These are phyloP conservation scores for Dicrurus megarhynchus DNA, from an alignment of 2,113 vertebrate genomes.

Conservation along the genomic window DNA sequence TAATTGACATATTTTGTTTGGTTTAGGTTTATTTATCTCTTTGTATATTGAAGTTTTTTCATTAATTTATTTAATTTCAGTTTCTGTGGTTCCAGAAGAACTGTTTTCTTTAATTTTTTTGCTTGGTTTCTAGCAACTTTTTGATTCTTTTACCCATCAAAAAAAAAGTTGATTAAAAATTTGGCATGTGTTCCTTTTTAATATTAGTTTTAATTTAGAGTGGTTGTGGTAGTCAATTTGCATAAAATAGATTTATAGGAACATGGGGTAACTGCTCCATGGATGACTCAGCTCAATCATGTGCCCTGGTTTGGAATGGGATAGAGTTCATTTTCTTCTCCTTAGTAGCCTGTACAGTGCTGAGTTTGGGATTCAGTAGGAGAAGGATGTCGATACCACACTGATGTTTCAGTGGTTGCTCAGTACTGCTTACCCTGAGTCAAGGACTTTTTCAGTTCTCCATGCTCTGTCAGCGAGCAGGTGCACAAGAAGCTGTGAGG, in stretches of 20 bases:
- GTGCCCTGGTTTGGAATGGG: background rate
- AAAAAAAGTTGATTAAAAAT: background rate
- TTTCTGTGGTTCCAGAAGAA: background rate
- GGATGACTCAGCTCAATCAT: background rate
- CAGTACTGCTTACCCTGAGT: background rate
- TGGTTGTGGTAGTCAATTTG: background rate
- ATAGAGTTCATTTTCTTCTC: background rate
- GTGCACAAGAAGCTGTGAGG: background rate
- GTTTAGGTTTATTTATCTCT: background rate
- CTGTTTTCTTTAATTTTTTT: background rate
- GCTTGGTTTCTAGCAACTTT: background rate
- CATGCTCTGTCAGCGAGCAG: background rate
- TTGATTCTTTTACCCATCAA: background rate
- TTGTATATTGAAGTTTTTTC: background rate
- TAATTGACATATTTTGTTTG: accelerated
- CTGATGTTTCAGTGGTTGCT: background rate
- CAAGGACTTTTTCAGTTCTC: background rate
- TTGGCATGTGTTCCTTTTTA: background rate
- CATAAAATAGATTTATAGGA: background rate
- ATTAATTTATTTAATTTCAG: background rate
- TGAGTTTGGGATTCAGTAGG: background rate
- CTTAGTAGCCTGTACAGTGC: background rate
- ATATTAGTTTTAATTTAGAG: background rate
- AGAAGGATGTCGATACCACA: background rate
- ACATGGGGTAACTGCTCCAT: background rate